A percentile compares a stretch with the other conserved stretches of the same genome.
Evolutionary conservation across 2,888 invertebrate species (phyloP).

Genomic region (Leptopilina drosophilae): DNA sequence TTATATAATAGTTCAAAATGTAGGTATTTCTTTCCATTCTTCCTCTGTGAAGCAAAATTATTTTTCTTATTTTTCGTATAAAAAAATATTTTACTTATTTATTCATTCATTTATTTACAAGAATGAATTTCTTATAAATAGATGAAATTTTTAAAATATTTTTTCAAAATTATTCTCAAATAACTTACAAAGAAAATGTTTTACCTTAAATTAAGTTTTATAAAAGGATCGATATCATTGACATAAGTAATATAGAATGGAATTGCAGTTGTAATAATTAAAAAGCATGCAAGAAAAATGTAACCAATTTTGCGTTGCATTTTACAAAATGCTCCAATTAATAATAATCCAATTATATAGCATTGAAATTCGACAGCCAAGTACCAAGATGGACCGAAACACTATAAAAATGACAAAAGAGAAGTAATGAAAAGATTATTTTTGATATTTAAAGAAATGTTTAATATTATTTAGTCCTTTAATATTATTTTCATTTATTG

Average conservation of each 20-base stretch:
- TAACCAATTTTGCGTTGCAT: conserved; percentile 65
- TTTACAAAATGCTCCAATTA: conserved; percentile 61
- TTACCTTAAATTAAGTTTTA: conserved; percentile 39
- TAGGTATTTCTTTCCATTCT: background rate
- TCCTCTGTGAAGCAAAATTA: background rate
- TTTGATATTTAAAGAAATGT: no score
- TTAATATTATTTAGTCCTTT: background rate
- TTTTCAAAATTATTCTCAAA: no score
- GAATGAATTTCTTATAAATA: no score
- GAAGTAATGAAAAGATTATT: background rate
- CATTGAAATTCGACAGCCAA: conserved; percentile 64
- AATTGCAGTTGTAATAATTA: conserved; percentile 57
- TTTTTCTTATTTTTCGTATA: no score
- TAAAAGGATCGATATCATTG: conserved; percentile 60
- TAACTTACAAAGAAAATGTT: no score
- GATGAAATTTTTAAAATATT: no score
- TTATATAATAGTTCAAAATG: background rate
- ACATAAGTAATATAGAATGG: conserved; percentile 62
- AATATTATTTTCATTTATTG: background rate
- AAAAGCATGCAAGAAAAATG: conserved; percentile 55
- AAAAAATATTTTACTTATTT: no score
- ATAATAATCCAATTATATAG: conserved; percentile 57
- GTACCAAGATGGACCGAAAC: conserved; percentile 68
- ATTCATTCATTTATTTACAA: no score
- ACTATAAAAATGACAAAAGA: conserved; percentile 56